Evolutionary conservation across 1,140 invertebrate species (phyloP), one percentile per base, ranked within the genome.

Genomic region (Drosophila kurseongensis): DNA sequence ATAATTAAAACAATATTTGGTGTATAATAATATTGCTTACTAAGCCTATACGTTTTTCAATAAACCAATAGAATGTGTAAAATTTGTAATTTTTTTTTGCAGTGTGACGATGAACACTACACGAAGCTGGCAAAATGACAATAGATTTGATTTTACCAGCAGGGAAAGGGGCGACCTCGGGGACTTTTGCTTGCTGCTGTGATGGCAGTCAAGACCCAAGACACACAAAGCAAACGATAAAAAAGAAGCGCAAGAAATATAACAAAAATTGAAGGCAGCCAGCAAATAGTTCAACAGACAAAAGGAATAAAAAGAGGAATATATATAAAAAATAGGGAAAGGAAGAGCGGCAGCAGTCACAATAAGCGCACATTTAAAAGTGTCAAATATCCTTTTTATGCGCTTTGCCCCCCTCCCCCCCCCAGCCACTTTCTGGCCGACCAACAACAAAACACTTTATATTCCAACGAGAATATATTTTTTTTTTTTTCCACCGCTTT

Each of bases 321-420:
- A 55, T 56, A 56, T 56, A 75, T 48, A 32, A 35, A 16, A 27
- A 48, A 71, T 6, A 50, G 14, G 32, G 12, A 36, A 36, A 58
- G 35, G 14, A 35, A 35, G 59, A 23, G 36, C 16, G 36, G 54
- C 56, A 62, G 76, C 69, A 82, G 69, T 71, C 80, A 89, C 84
- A 89, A 89, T 89, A 90, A 89, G 84, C 84, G 84, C 85, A 90
- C 84, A 89, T 89, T 89, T 89, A 89, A 89, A 89, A 89, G 84
- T 89, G 84, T 89, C 84, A 89, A 89, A 89, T 89, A 89, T 89
- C 84, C 84, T 90, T 89, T 89, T 89, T 84, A 90, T 89, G 80
- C 85, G 85, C 85, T 69, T 84, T 80, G 85, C 84, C 79, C 84
- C 4, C 23, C 23, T 23, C 23, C 23, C 23, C 4, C 23, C 23